These are phyloP conservation scores for Orthonevra nobilis DNA, from an alignment of 2,888 invertebrate genomes.

Conservation along the genomic window DNA sequence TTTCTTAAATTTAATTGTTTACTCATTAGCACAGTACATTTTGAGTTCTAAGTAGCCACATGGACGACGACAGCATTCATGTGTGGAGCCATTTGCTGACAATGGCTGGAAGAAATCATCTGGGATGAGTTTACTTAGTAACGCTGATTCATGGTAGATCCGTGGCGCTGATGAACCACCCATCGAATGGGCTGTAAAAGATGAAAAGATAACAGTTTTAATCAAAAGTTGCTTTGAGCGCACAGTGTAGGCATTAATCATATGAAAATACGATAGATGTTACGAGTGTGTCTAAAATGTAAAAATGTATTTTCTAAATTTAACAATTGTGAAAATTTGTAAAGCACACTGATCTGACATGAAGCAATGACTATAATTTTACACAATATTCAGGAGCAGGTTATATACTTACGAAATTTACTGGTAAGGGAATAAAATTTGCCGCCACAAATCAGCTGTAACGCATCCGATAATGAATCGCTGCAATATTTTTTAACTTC, in stretches of 20 bases:
- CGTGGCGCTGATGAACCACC: constrained; percentile 60
- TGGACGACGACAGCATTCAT: constrained; percentile 76
- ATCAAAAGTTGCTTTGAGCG: too few species aligned
- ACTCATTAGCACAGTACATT: constrained; percentile 75
- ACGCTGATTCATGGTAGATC: constrained; percentile 50
- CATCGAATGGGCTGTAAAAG: constrained; percentile 72
- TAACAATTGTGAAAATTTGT: too few species aligned
- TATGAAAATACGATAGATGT: too few species aligned
- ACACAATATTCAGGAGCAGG: too few species aligned
- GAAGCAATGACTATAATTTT: too few species aligned
- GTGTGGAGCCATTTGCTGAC: constrained; percentile 74
- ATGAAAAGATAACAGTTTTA: neutral
- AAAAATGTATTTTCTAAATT: too few species aligned
- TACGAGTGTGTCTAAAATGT: too few species aligned
- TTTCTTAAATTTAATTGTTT: constrained; percentile 36
- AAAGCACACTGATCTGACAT: too few species aligned
- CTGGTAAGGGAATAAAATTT: constrained; percentile 74
- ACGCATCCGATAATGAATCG: constrained; percentile 74
- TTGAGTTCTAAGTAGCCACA: constrained; percentile 75
- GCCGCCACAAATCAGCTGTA: constrained; percentile 75
- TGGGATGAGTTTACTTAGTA: constrained; percentile 73
- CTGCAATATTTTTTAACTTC: constrained; percentile 76
- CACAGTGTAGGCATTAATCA: too few species aligned
- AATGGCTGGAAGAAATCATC: constrained; percentile 73
- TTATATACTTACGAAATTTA: constrained; percentile 76